Evolutionary conservation across 2,888 invertebrate species (phyloP).

Genomic region (Metallyticus violacea): DNA sequence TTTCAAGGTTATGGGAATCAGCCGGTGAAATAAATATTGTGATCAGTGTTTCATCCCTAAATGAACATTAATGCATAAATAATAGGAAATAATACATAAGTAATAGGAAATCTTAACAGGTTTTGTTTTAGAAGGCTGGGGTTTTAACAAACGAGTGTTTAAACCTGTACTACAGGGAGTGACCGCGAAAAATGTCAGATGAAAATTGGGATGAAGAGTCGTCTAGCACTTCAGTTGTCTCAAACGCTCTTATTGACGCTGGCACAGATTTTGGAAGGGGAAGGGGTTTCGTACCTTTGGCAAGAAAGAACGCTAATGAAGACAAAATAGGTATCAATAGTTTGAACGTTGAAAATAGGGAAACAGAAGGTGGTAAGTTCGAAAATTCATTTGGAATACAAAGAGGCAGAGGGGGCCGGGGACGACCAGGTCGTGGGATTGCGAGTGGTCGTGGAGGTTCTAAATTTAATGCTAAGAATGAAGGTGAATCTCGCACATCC

Average conservation of each 20-base stretch:
- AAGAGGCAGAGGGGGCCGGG: neutral
- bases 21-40: no score
- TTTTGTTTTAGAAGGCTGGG: no score
- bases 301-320: neutral
- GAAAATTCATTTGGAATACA: neutral
- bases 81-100: no score
- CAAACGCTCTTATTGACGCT: constrained; percentile 44
- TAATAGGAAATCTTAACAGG: no score
- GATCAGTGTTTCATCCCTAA: no score
- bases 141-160: neutral
- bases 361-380: neutral
- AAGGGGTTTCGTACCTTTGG: constrained; percentile 52
- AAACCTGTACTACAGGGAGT: neutral
- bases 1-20: no score
- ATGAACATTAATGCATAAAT: no score
- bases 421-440: constrained; percentile 42
- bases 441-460: constrained; percentile 40
- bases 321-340: neutral
- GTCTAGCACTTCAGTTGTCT: no score
- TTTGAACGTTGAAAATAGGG: neutral
- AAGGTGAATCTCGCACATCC: neutral
- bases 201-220: neutral
- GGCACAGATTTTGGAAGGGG: constrained; percentile 54
- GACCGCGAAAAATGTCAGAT: neutral
- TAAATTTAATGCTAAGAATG: neutral